Base-by-base conservation (phyloP, 2,113 vertebrate genomes). In the Mormyrus iriodes region DNA sequence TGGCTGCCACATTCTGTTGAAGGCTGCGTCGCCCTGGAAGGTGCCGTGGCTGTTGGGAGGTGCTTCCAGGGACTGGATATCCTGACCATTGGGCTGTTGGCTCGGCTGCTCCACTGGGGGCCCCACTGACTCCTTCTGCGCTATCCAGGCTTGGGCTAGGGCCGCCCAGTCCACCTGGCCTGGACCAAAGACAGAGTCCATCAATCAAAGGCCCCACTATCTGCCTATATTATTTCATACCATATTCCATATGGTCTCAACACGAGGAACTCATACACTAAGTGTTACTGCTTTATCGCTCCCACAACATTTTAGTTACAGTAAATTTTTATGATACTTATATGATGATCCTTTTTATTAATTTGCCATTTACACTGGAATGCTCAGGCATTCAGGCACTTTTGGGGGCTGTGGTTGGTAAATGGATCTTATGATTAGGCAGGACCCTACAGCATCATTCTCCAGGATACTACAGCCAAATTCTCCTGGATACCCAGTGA, bases 151-250 rank as follows among this genome's bases (percentile, higher is more conserved):
- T 95, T 99, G 98, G 89, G 98, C 98, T 94, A 99, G 95, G 42
- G 98, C 98, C 86, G 98, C 98, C 98, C 98, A 99, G 94, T 99
- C 98, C 92, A 99, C 98, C 93, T 99, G 98, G 94, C 98, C 98
- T 99, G 86, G 69, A 90, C 31, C 1, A 89, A 53, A 87, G 24
- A 69, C 6, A 88, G 31, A 87, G 0, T 86, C 3, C 24, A 21
- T 82, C 49, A n/a, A 1, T 84, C 49, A 46, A 24, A 83, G 27
- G 27, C 17, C n/a, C 10, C n/a, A 51, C 24, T 35, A 51, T n/a
- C 44, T 83, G 42, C 19, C 79, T 39, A 76, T 13, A 39, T 48
- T 24, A 6, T 48, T 9, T 48, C 15, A 19, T 24, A 46, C 44
- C 44, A n/a, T 83, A 46, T 3, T 83, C 2, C 19, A 24, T 46